Conservation (phyloP, 64 coral and sea anemone genomes). For the Montipora sp. region DNA sequence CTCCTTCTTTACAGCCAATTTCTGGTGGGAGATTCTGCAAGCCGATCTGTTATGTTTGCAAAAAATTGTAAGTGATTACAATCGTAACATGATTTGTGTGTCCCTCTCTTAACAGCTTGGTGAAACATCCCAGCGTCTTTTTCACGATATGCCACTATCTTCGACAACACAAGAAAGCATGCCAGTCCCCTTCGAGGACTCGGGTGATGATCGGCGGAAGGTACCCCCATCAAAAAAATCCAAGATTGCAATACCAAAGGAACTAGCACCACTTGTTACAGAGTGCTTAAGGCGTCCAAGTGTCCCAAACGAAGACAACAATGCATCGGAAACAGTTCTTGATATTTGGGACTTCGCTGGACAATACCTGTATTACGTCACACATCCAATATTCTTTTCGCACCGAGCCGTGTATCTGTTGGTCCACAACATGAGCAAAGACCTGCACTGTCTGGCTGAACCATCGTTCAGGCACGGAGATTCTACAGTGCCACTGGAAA, state of each 20-base stretch:
- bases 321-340: constrained; percentile 5
- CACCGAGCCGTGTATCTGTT: constrained; percentile 35
- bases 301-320: not conserved
- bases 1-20: no score
- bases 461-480: constrained; percentile 2
- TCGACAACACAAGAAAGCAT: not conserved
- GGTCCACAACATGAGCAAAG: constrained; percentile 36
- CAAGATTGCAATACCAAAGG: constrained; percentile 5
- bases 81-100: not conserved
- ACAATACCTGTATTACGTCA: constrained; percentile 29
- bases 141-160: not conserved
- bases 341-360: constrained; percentile 54
- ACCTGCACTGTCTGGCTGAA: constrained; percentile 7
- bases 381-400: constrained; percentile 34
- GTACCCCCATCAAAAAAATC: not conserved
- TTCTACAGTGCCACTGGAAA: not conserved
- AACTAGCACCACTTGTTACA: constrained; percentile 9
- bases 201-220: not conserved
- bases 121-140: not conserved
- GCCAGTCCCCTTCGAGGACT: not conserved
- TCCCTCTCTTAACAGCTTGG: not conserved
- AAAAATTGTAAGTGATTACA: no score
- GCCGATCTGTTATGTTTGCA: no score
- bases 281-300: not conserved
- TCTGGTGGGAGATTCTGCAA: no score